Percentiles rank a stretch among this genome's conserved stretches.
Conservation (phyloP, 2,113 vertebrate species). For the Lontra canadensis region DNA sequence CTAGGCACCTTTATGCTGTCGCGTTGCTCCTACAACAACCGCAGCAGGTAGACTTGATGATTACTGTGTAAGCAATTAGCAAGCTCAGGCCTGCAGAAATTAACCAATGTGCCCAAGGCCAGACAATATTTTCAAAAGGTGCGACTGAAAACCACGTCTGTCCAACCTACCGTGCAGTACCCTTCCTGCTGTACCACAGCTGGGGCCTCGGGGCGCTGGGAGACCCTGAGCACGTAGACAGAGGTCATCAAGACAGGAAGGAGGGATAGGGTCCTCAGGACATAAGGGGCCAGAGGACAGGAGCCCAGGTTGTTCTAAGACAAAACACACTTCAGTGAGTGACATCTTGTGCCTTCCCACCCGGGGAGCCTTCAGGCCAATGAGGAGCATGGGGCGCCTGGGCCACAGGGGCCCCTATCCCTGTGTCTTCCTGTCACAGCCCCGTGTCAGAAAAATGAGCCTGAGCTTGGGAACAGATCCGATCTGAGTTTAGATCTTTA, state of each 20-base stretch:
- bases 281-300: neutral
- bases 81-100: neutral
- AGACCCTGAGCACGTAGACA: neutral
- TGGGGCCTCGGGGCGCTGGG: neutral
- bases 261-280: neutral
- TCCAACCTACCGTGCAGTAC: neutral
- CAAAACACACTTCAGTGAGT: neutral
- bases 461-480: neutral
- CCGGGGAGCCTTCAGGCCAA: neutral
- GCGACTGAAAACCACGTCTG: neutral
- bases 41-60: neutral
- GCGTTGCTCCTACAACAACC: neutral
- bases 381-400: fast-evolving
- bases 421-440: neutral
- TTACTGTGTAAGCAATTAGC: neutral
- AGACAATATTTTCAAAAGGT: neutral
- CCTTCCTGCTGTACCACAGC: neutral
- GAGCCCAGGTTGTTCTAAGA: neutral
- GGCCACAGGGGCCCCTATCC: neutral
- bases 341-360: neutral
- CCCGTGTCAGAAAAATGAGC: neutral
- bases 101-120: neutral
- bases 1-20: neutral
- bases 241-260: neutral
- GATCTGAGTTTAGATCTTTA: constrained; percentile 12